These are phyloP conservation scores for Patella pellucida DNA, from an alignment of 2,888 invertebrate species.

Conservation along the genomic window DNA sequence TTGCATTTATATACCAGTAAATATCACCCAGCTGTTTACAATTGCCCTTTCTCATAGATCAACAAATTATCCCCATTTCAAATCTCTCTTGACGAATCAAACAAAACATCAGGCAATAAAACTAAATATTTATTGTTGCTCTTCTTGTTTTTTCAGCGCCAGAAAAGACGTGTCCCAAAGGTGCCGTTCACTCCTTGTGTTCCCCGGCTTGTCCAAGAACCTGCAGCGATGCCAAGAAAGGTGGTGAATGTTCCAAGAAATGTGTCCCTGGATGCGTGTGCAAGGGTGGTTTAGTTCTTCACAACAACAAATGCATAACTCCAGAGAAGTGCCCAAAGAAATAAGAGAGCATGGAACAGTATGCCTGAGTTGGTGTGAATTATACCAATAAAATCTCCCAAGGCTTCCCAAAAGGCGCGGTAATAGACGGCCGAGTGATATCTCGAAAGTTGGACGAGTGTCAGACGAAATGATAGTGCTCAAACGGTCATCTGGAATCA, in stretches of 20 bases:
- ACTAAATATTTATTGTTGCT: conserved; percentile 17
- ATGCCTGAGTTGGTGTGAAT: no score
- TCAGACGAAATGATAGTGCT: no score
- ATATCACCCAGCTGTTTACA: background rate
- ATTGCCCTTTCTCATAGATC: background rate
- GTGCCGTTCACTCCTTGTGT: conserved; percentile 54
- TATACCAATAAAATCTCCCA: no score
- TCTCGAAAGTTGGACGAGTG: no score
- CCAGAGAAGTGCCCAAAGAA: conserved; percentile 46
- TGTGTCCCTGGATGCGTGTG: conserved; percentile 60
- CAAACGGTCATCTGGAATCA: no score
- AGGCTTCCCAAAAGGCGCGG: no score
- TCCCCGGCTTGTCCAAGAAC: conserved; percentile 58
- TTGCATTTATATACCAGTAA: background rate
- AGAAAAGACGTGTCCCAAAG: conserved; percentile 53
- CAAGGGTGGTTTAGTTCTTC: conserved; percentile 48
- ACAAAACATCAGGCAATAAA: background rate
- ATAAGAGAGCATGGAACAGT: background rate
- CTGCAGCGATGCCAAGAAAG: conserved; percentile 49
- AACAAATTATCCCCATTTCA: background rate
- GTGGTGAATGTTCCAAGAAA: conserved; percentile 47
- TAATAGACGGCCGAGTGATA: no score
- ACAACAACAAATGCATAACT: conserved; percentile 53
- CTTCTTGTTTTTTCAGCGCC: conserved; percentile 28
- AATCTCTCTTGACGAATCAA: background rate